Conservation (phyloP, 2,113 vertebrate species). For the Oceanites oceanicus region DNA sequence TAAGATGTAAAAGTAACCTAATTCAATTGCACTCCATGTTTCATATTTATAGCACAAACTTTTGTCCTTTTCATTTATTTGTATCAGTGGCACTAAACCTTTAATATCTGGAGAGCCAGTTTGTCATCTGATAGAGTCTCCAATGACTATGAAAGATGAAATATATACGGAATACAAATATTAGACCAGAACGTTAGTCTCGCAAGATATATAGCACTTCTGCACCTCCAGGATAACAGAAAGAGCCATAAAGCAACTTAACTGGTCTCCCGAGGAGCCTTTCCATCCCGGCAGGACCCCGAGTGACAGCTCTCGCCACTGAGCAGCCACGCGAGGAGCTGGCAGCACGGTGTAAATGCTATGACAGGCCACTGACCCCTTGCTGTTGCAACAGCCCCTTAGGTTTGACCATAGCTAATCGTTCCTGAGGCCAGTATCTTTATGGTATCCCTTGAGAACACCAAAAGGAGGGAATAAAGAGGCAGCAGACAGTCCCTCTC, state of each 20-base stretch:
- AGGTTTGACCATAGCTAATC: not conserved
- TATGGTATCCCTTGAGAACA: not conserved
- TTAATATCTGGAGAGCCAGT: not conserved
- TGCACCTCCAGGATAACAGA: not conserved
- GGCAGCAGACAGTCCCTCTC: not conserved
- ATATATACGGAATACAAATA: not conserved
- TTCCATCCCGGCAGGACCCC: not conserved
- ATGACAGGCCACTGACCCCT: not conserved
- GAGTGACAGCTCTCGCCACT: not conserved
- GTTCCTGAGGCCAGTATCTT: accelerated
- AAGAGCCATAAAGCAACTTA: not conserved
- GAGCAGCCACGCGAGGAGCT: not conserved
- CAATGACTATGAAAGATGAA: not conserved
- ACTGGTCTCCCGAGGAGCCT: not conserved
- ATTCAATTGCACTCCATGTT: not conserved
- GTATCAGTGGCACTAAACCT: not conserved
- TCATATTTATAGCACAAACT: not conserved
- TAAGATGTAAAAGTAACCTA: not conserved
- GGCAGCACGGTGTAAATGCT: not conserved
- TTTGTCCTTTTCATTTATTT: constrained; percentile 27
- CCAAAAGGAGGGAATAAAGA: not conserved
- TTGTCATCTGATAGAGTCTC: not conserved
- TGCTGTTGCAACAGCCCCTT: not conserved
- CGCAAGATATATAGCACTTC: not conserved
- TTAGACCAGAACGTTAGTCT: not conserved